Evolutionary conservation across 2,797 vertebrate species (phyloP).

Genomic region (Carcharodon carcharias): DNA sequence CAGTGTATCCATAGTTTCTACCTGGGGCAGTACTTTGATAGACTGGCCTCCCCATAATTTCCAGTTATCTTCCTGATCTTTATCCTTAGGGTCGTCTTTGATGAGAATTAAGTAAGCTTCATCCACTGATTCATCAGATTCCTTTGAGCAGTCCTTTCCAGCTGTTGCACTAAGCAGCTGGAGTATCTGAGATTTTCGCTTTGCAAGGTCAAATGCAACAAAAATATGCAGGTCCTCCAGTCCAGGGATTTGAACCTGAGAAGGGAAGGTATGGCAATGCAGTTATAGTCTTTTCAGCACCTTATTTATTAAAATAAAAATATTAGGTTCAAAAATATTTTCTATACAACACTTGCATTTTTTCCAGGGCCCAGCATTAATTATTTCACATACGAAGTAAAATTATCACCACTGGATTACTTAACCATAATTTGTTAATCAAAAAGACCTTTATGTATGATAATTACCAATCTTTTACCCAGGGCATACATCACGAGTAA

Average conservation of each 20-base stretch:
- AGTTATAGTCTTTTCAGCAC: not conserved
- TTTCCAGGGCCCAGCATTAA: not conserved
- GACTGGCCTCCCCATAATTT: conserved; percentile 69
- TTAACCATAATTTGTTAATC: conserved; percentile 1
- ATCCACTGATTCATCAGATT: conserved; percentile 73
- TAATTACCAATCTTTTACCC: not conserved
- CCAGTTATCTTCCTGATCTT: conserved; percentile 60
- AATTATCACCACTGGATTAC: not conserved
- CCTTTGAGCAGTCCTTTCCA: conserved; percentile 91
- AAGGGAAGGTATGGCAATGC: not conserved
- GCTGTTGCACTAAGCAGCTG: conserved; percentile 90
- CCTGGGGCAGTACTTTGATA: conserved; percentile 81
- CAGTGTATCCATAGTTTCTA: conserved; percentile 86
- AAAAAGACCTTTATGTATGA: not conserved
- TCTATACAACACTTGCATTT: not conserved
- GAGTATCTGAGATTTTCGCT: conserved; percentile 74
- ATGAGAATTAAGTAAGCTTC: conserved; percentile 86
- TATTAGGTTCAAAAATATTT: not conserved
- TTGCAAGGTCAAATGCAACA: conserved; percentile 66
- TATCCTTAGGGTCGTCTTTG: conserved; percentile 67
- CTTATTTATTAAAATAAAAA: not conserved
- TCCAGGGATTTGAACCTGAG: conserved; percentile 81
- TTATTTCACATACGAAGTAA: not conserved
- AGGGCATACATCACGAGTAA: not conserved
- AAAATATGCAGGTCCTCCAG: conserved; percentile 88